A percentile compares a stretch with the other conserved stretches of the same genome.
Evolutionary conservation across 1,140 invertebrate genomes (phyloP).

Genomic region (Meloidogyne hapla): DNA sequence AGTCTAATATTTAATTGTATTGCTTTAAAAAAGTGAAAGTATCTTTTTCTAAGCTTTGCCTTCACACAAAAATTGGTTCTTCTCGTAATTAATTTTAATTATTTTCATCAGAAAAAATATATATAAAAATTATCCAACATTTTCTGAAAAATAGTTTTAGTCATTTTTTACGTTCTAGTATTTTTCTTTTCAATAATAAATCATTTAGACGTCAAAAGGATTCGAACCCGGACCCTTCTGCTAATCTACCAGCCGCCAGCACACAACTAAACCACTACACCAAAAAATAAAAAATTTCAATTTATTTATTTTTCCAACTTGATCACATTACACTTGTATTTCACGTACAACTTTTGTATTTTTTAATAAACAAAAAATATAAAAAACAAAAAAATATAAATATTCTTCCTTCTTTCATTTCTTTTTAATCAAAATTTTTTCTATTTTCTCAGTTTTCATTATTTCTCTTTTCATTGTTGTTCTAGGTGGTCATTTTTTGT

Average conservation of each 20-base stretch:
- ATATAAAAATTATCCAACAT: too few relatives aligned
- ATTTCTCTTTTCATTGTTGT: conserved; percentile 2
- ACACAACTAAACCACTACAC: too few relatives aligned
- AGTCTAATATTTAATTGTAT: background rate
- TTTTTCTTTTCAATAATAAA: too few relatives aligned
- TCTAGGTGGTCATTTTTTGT: conserved; percentile 3
- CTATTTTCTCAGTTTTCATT: background rate
- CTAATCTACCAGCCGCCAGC: too few relatives aligned
- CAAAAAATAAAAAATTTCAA: background rate
- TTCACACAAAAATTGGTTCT: too few relatives aligned
- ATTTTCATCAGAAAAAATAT: background rate
- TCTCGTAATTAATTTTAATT: conserved; percentile 1
- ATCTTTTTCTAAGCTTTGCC: background rate
- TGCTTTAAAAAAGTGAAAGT: background rate
- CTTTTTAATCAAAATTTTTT: background rate
- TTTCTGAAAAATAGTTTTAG: too few relatives aligned
- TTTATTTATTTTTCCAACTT: background rate
- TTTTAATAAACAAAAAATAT: conserved; percentile 4
- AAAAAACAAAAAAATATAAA: conserved; percentile 1
- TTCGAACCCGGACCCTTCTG: too few relatives aligned
- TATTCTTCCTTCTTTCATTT: background rate
- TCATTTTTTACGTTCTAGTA: too few relatives aligned
- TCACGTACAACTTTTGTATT: background rate
- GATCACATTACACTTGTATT: background rate
- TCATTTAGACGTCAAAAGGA: too few relatives aligned